These are phyloP conservation scores for Cinclus mexicanus DNA, from an alignment of 2,113 vertebrate genomes.

Conservation along the genomic window DNA sequence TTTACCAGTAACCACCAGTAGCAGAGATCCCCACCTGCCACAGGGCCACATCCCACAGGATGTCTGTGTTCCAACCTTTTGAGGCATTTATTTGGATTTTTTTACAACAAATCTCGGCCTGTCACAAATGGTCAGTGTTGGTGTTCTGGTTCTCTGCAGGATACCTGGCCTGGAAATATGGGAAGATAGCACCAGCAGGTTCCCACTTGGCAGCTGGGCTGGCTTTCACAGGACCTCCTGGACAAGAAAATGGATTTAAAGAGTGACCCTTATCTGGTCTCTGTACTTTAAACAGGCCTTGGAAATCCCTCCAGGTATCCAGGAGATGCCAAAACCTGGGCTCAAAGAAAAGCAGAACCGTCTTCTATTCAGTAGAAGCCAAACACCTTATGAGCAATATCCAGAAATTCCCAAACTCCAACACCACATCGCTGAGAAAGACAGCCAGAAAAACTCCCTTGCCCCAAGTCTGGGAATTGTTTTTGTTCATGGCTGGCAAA, in stretches of 20 bases:
- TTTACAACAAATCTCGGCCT: not conserved
- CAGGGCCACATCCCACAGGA: not conserved
- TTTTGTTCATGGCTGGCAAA: not conserved
- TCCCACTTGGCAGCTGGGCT: not conserved
- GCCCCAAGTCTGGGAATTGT: not conserved
- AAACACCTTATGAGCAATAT: not conserved
- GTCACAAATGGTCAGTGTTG: not conserved
- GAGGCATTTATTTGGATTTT: not conserved
- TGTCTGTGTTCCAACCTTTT: not conserved
- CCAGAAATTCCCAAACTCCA: not conserved
- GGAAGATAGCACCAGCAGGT: not conserved
- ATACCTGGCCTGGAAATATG: not conserved
- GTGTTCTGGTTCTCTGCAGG: not conserved
- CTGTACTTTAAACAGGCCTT: not conserved
- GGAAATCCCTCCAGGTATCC: not conserved
- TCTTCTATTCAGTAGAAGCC: not conserved
- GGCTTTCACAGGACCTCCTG: not conserved
- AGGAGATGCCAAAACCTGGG: not conserved
- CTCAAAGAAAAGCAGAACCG: not conserved
- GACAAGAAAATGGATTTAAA: not conserved
- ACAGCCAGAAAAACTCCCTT: not conserved
- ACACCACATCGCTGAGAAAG: not conserved
- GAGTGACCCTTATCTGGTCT: not conserved
- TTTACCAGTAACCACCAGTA: not conserved
- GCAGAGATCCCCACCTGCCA: not conserved